Evolutionary conservation across 2,797 vertebrate species (phyloP).

Genomic region (Orestias chungarensis): DNA sequence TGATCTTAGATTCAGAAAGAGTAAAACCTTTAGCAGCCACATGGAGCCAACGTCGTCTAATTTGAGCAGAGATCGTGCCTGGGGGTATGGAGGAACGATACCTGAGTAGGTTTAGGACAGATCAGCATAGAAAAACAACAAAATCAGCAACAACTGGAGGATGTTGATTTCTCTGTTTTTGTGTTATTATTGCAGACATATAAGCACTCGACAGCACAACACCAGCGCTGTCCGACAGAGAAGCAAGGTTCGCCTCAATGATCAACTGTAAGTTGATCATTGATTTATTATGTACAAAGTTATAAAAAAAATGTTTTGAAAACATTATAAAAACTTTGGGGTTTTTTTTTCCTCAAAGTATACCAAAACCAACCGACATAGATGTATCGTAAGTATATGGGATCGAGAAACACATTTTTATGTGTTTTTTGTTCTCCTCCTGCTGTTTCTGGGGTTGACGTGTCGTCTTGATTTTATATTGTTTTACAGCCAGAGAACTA

Average conservation of each 20-base stretch:
- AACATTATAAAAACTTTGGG: not conserved
- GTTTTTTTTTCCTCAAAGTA: conserved; percentile 56
- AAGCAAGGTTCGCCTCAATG: conserved; percentile 75
- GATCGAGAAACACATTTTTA: not conserved
- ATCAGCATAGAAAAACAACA: not conserved
- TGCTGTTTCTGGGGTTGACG: not conserved
- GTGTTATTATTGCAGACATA: conserved; percentile 63
- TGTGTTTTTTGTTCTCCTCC: not conserved
- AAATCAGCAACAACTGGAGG: conserved; percentile 9
- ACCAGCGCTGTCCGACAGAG: conserved; percentile 73
- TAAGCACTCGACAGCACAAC: conserved; percentile 60
- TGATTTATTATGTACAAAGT: conserved; percentile 6
- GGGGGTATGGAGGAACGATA: conserved; percentile 64
- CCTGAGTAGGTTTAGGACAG: conserved; percentile 63
- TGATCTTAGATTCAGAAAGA: not conserved
- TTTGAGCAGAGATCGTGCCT: conserved; percentile 67
- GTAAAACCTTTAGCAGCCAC: conserved; percentile 22
- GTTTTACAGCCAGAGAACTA: conserved; percentile 69
- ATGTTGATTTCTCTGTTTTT: not conserved
- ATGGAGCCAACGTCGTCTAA: conserved; percentile 59
- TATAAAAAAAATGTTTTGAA: not conserved
- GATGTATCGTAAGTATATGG: conserved; percentile 74
- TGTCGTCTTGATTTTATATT: not conserved
- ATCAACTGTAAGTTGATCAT: conserved; percentile 78
- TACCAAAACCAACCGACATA: conserved; percentile 79